phyloP scores from a whole-genome alignment of 2,113 vertebrate genomes.

The Acanthochromis polyacanthus region DNA sequence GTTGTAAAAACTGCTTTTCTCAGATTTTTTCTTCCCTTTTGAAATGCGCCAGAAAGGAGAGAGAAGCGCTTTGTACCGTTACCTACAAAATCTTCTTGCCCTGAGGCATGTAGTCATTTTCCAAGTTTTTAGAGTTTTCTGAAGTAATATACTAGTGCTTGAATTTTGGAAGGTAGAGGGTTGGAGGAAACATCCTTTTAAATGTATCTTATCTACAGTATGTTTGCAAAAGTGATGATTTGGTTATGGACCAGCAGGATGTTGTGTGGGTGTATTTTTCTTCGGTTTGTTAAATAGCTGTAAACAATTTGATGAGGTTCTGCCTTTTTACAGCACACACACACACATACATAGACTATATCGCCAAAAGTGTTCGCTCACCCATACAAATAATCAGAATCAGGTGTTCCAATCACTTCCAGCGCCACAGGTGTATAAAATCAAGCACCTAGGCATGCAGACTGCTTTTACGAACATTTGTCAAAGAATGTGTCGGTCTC shows the following conservation, averaged over 20 bases:
- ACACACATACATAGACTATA: too few relatives aligned
- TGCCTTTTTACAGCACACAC: too few relatives aligned
- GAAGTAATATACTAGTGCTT: conserved; percentile 52
- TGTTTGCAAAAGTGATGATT: not conserved
- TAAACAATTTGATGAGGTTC: too few relatives aligned
- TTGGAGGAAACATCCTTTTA: not conserved
- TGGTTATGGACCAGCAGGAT: not conserved
- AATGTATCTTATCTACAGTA: not conserved
- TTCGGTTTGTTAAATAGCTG: not conserved
- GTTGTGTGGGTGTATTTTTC: not conserved
- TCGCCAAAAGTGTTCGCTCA: not conserved
- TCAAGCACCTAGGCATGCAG: too few relatives aligned
- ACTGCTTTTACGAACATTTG: too few relatives aligned
- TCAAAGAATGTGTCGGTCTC: too few relatives aligned
- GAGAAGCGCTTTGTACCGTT: conserved; percentile 18
- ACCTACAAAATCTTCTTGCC: conserved; percentile 24
- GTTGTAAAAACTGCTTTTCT: not conserved
- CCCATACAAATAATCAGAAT: too few relatives aligned
- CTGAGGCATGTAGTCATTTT: conserved; percentile 41
- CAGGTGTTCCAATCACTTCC: too few relatives aligned
- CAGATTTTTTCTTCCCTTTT: conserved; percentile 6
- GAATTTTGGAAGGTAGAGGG: conserved; percentile 9
- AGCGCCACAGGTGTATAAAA: too few relatives aligned
- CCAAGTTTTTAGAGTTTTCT: conserved; percentile 48
- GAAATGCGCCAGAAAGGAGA: conserved; percentile 15